Percentiles rank a stretch among this genome's conserved stretches.
phyloP scores from a whole-genome alignment of 2,113 vertebrate genomes.

The Larimichthys crocea region DNA sequence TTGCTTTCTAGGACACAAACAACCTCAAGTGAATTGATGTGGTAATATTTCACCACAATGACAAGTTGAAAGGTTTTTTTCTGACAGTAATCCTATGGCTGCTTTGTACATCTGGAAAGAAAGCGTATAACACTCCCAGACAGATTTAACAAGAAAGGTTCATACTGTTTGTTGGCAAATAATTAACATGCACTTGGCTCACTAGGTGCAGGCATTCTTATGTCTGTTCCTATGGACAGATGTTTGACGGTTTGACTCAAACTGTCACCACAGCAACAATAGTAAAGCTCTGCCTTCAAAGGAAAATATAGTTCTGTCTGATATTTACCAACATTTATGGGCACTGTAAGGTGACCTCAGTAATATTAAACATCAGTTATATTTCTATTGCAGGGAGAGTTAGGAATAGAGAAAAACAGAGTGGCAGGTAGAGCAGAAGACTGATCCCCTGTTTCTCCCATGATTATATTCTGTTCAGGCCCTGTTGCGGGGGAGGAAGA shows the following conservation, averaged over 20 bases:
- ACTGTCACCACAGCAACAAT: conserved; percentile 35
- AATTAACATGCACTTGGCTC: background rate
- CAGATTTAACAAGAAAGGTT: conserved; percentile 10
- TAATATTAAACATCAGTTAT: background rate
- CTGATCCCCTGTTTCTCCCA: conserved; percentile 52
- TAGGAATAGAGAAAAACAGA: conserved; percentile 5
- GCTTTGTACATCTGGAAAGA: conserved; percentile 4
- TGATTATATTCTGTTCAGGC: conserved; percentile 80
- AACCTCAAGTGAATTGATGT: conserved; percentile 6
- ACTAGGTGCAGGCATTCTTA: background rate
- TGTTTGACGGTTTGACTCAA: background rate
- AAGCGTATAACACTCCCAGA: background rate
- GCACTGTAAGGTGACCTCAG: background rate
- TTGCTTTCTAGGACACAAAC: conserved; percentile 22
- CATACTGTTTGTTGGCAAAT: background rate
- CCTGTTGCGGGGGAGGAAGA: conserved; percentile 73
- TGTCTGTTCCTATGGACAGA: background rate
- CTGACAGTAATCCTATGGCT: background rate
- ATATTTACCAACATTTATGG: conserved; percentile 9
- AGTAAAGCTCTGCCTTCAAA: background rate
- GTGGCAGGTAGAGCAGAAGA: conserved; percentile 39
- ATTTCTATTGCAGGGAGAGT: conserved; percentile 16
- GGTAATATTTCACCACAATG: background rate
- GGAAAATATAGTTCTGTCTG: background rate
- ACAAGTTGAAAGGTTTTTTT: conserved; percentile 7